phyloP scores from a whole-genome alignment of 2,888 invertebrate species.

The Rhyacophila evoluta region DNA sequence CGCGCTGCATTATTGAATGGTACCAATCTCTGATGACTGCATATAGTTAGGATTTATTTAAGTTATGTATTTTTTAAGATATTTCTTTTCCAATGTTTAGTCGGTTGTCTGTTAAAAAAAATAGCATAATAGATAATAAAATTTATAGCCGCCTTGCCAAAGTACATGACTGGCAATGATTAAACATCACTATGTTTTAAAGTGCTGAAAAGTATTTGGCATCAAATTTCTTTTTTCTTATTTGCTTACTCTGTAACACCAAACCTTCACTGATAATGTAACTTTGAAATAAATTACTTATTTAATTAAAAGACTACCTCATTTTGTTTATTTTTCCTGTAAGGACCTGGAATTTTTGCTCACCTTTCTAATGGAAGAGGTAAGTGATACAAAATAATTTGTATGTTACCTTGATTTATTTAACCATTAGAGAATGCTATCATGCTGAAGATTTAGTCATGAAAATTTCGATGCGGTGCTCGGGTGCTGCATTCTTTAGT shows the following conservation, averaged over 20 bases:
- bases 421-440: no score
- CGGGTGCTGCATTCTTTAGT: no score
- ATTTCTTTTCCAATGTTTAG: slow-evolving; percentile 40
- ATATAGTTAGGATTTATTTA: slow-evolving; percentile 47
- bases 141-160: slow-evolving; percentile 34
- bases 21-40: slow-evolving; percentile 48
- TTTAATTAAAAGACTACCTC: slow-evolving; percentile 43
- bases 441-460: no score
- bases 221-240: slow-evolving; percentile 27
- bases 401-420: no score
- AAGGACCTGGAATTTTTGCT: no score
- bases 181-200: slow-evolving; percentile 28
- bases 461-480: no score
- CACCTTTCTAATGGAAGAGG: no score
- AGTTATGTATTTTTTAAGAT: slow-evolving; percentile 47
- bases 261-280: slow-evolving; percentile 46
- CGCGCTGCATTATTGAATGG: slow-evolving; percentile 28
- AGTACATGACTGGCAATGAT: background rate
- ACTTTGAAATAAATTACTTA: slow-evolving; percentile 51
- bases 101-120: slow-evolving; percentile 42
- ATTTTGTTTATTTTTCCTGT: slow-evolving; percentile 9
- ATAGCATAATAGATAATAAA: slow-evolving; percentile 37
- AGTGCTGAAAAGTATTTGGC: slow-evolving; percentile 29
- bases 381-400: no score
- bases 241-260: slow-evolving; percentile 52